phyloP scores from a whole-genome alignment of 2,113 vertebrate genomes.

The Charadrius vociferus region DNA sequence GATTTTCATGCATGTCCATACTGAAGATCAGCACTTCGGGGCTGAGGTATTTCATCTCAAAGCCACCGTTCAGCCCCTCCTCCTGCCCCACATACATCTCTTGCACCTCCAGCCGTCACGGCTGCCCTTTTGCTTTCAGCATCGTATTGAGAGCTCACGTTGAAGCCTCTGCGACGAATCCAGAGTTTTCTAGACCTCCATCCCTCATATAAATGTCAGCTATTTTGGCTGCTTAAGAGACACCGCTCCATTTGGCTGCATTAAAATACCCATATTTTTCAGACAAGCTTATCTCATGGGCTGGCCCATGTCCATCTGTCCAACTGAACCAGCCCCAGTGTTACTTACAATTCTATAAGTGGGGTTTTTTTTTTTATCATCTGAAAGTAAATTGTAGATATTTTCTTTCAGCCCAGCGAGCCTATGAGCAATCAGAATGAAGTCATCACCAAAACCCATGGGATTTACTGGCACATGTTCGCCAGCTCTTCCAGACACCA shows the following conservation, averaged over 20 bases:
- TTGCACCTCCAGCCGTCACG: not conserved
- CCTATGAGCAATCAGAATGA: not conserved
- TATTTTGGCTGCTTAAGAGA: not conserved
- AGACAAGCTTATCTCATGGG: not conserved
- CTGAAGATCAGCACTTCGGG: not conserved
- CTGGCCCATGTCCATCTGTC: not conserved
- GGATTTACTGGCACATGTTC: not conserved
- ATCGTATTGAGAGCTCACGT: fast-evolving
- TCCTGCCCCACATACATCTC: not conserved
- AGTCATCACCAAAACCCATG: not conserved
- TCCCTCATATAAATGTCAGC: fast-evolving
- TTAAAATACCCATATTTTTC: not conserved
- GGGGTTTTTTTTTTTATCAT: not conserved
- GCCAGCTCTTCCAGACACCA: not conserved
- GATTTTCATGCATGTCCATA: fast-evolving
- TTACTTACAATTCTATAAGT: not conserved
- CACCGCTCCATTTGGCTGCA: not conserved
- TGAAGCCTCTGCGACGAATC: not conserved
- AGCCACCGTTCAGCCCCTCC: not conserved
- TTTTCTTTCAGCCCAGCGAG: not conserved
- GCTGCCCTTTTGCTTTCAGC: not conserved
- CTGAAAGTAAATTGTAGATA: not conserved
- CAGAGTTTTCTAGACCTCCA: not conserved
- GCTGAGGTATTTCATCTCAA: not conserved
- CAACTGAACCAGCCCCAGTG: fast-evolving